Base-by-base conservation (phyloP, 2,888 invertebrate genomes). In the Altica lythri region DNA sequence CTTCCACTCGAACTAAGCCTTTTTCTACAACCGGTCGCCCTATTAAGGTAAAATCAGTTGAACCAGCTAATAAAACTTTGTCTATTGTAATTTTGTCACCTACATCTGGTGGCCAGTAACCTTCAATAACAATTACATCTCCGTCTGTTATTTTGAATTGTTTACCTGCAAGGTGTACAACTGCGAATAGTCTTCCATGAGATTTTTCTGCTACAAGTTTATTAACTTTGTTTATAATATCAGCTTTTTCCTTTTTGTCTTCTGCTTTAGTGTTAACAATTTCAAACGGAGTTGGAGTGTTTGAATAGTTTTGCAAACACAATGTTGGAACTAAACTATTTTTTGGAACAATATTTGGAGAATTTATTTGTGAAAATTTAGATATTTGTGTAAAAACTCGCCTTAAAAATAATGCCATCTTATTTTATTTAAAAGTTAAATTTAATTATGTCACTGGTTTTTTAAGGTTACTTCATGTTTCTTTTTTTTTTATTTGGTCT, bases 111-210 rank as follows among this genome's bases (percentile, higher is more conserved):
- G 90, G 88, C 91, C 92, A 92, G 68, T 86, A 85, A 0, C 91
- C 91, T 75, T 90, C 88, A 1, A 94, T 78, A 0, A 92, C 80
- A 18, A 95, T 81, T 2, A 94, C 78, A 76, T 95, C 95, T n/a
- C 89, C 92, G 53, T 86, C 81, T 0, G 92, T 92, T 0, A 95
- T 81, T 76, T 92, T 88, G 76, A 87, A 90, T 69, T 94, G 94
- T 75, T 88, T 90, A 8, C 92, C 92, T 55, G 86, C 80, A 12
- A 94, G 65, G 66, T 92, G 88, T 1, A 95, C 81, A 1, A 94
- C 83, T 0, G 94, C 94, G 76, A 94, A 95, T 58, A 87, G 79
- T 29, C 90, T 78, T 3, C 87, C 85, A 8, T 80, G 75, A 19
- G 68, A 69, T 29, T 80, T 77, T 9, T 80, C 76, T 59, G 78